Conservation (phyloP, 2,797 vertebrate genomes). For the Corythornis leucogaster region DNA sequence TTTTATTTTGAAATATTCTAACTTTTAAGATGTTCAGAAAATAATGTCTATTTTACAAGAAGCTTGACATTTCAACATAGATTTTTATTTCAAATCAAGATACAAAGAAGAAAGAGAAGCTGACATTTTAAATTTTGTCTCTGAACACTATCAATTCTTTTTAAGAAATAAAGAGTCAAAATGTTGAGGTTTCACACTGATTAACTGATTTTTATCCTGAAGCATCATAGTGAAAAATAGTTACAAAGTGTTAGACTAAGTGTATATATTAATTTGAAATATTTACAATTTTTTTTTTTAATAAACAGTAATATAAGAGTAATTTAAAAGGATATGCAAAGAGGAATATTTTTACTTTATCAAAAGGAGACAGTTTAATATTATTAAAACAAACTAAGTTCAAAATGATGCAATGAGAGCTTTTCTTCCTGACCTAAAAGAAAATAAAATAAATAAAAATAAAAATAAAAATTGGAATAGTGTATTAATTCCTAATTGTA, state of each 20-base stretch:
- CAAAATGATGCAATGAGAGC: background rate
- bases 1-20: background rate
- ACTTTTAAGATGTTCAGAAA: background rate
- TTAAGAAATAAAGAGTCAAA: background rate
- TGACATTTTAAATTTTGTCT: background rate
- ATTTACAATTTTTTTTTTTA: no score
- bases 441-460: no score
- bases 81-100: background rate
- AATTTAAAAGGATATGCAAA: background rate
- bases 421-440: background rate
- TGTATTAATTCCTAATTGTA: no score
- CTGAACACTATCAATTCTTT: background rate
- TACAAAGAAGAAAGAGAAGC: background rate
- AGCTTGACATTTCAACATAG: background rate
- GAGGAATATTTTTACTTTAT: background rate
- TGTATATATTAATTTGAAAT: background rate
- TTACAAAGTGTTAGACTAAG: background rate
- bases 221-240: accelerated
- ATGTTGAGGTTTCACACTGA: background rate
- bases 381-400: background rate
- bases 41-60: background rate
- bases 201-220: background rate
- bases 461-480: no score
- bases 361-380: background rate
- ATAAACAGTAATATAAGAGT: background rate